phyloP scores from a whole-genome alignment of 2,888 invertebrate species.

The Atrina japonica region DNA sequence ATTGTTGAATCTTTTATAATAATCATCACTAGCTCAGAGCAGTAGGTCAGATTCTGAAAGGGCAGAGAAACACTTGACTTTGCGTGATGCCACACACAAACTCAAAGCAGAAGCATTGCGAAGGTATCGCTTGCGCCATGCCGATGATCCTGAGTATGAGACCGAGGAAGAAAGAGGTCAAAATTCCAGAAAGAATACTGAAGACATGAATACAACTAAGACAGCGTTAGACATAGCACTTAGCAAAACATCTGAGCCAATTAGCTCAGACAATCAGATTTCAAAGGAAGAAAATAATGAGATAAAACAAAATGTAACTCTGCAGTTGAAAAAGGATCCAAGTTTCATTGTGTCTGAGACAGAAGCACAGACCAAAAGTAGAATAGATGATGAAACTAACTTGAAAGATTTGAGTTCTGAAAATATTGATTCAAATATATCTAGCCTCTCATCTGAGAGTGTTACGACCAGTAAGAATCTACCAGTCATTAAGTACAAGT shows the following conservation, averaged over 20 bases:
- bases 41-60: too few relatives aligned
- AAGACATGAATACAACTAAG: not conserved
- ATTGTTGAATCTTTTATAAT: too few relatives aligned
- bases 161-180: not conserved
- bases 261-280: not conserved
- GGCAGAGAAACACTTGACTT: slow-evolving; percentile 7
- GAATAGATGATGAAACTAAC: too few relatives aligned
- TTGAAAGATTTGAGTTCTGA: too few relatives aligned
- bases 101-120: slow-evolving; percentile 54
- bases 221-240: not conserved
- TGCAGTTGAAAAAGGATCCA: slow-evolving; percentile 3
- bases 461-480: too few relatives aligned
- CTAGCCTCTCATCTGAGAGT: too few relatives aligned
- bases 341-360: not conserved
- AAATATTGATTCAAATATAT: too few relatives aligned
- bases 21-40: too few relatives aligned
- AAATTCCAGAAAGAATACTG: not conserved
- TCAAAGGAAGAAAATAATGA: not conserved
- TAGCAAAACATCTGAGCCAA: not conserved
- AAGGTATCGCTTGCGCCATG: slow-evolving; percentile 51
- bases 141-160: slow-evolving; percentile 25
- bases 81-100: slow-evolving; percentile 52
- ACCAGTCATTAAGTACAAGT: too few relatives aligned
- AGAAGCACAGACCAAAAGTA: too few relatives aligned
- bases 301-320: not conserved